These are phyloP conservation scores for Lates japonicus DNA, from an alignment of 2,797 vertebrate genomes.

Conservation along the genomic window DNA sequence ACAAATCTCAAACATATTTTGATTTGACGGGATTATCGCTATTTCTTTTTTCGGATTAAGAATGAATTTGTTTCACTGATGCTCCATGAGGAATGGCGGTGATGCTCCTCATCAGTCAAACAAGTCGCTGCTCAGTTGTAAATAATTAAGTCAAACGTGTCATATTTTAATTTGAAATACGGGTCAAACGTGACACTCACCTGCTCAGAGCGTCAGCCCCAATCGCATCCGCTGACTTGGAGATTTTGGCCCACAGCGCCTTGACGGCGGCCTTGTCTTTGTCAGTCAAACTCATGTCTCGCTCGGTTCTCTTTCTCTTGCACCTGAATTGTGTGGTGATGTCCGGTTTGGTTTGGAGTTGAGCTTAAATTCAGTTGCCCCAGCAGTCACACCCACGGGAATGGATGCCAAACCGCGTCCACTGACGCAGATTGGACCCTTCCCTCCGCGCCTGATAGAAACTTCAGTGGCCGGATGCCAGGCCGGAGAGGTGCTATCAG, in stretches of 20 bases:
- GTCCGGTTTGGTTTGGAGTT: accelerated
- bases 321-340: conserved; percentile 9
- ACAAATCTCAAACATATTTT: too few relatives aligned
- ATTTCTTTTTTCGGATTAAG: too few relatives aligned
- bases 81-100: too few relatives aligned
- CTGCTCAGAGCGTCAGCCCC: conserved; percentile 85
- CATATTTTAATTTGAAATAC: not conserved
- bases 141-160: not conserved
- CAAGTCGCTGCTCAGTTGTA: not conserved
- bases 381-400: conserved; percentile 57
- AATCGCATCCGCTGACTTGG: conserved; percentile 1
- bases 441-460: conserved; percentile 40
- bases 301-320: conserved; percentile 32
- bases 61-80: too few relatives aligned
- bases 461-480: conserved; percentile 33
- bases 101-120: too few relatives aligned
- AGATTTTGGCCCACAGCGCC: conserved; percentile 74
- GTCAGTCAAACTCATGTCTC: conserved; percentile 80
- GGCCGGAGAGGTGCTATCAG: conserved; percentile 43
- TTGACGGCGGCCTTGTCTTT: conserved; percentile 85
- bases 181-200: conserved; percentile 56
- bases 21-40: too few relatives aligned
- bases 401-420: conserved; percentile 23
- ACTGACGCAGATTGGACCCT: conserved; percentile 35
- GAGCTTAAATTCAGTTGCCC: conserved; percentile 62